These are phyloP conservation scores for Pangasius sanitwongsei DNA, from an alignment of 2,797 vertebrate genomes.

Conservation along the genomic window DNA sequence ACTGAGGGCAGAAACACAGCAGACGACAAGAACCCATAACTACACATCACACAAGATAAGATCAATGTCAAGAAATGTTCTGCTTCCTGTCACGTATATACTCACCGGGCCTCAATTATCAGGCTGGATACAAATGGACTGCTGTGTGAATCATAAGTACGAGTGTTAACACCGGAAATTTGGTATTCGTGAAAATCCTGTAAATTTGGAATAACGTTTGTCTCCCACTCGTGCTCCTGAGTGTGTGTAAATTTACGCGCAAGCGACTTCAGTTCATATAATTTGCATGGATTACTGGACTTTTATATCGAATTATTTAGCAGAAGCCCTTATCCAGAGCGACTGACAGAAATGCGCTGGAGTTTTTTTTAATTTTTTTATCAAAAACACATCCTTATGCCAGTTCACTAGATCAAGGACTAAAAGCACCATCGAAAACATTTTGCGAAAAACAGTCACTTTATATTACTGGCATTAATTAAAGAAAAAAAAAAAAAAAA, in stretches of 20 bases:
- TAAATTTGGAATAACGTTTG: no score
- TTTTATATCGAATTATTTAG: background rate
- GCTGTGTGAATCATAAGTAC: no score
- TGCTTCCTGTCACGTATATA: background rate
- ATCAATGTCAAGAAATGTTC: background rate
- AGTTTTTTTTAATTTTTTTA: background rate
- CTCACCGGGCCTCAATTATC: background rate
- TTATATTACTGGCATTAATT: background rate
- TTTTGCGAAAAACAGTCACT: background rate
- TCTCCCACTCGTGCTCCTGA: no score
- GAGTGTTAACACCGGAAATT: no score
- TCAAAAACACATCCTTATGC: background rate
- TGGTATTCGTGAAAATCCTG: no score
- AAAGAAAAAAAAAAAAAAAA: background rate
- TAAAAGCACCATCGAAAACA: background rate
- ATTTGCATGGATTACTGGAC: background rate
- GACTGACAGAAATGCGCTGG: background rate
- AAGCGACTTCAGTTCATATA: no score
- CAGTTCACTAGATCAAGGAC: background rate
- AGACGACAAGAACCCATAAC: background rate
- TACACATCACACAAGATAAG: background rate
- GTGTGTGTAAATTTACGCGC: no score
- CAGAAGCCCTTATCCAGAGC: no score
- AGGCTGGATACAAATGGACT: background rate
- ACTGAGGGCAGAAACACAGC: slow-evolving; percentile 72